These are phyloP conservation scores for Mimachlamys varia DNA, from an alignment of 2,888 invertebrate species.

Conservation along the genomic window DNA sequence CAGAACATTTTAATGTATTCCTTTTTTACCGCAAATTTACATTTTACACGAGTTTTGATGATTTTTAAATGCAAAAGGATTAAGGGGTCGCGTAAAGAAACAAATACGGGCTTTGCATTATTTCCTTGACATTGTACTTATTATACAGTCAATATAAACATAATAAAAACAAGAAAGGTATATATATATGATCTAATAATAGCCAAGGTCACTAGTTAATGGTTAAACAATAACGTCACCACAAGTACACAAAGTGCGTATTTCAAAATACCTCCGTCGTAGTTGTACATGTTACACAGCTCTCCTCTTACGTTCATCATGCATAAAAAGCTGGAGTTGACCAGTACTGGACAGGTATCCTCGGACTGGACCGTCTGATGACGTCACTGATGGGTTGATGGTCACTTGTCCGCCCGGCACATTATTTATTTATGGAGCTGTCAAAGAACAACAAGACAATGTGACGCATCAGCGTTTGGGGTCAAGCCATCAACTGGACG, in stretches of 20 bases:
- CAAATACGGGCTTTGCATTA: neutral
- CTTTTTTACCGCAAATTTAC: too few species aligned
- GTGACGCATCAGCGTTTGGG: neutral
- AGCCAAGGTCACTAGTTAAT: neutral
- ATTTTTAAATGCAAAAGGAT: too few species aligned
- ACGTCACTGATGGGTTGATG: constrained; percentile 31
- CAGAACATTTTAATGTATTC: too few species aligned
- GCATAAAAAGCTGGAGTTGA: neutral
- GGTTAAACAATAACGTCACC: neutral
- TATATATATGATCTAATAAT: neutral
- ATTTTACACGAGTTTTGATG: too few species aligned
- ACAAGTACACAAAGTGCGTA: neutral
- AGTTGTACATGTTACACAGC: neutral
- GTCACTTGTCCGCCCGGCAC: constrained; percentile 12
- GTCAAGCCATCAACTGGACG: constrained; percentile 36
- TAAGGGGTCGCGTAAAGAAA: too few species aligned
- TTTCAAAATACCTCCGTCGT: neutral
- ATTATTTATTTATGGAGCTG: constrained; percentile 31
- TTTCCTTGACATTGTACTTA: neutral
- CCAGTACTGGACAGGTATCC: neutral
- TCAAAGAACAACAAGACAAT: neutral
- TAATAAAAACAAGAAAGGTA: neutral
- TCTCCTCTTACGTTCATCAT: neutral
- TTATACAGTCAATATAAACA: neutral
- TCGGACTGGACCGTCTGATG: neutral